Evolutionary conservation across 2,888 invertebrate genomes (phyloP).

Genomic region (Eledona agricola): DNA sequence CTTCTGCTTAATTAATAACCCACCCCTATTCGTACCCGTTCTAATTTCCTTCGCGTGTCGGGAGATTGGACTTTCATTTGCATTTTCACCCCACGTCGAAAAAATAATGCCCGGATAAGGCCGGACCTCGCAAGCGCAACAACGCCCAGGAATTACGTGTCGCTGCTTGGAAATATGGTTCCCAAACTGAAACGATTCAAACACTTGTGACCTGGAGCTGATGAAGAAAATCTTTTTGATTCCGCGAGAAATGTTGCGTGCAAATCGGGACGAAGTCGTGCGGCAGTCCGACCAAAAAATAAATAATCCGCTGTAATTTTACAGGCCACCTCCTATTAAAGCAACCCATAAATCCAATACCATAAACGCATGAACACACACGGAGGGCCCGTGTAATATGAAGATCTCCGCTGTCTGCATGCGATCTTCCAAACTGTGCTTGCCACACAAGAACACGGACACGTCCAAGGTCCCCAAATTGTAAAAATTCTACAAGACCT

Average conservation of each 20-base stretch:
- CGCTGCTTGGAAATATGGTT: constrained; percentile 16
- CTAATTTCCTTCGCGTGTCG: constrained; percentile 59
- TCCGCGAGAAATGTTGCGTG: constrained; percentile 39
- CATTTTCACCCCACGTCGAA: constrained; percentile 47
- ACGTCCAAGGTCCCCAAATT: constrained; percentile 3
- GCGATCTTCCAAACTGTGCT: constrained; percentile 31
- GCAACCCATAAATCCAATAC: constrained; percentile 43
- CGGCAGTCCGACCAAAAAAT: constrained; percentile 42
- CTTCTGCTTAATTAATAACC: constrained; percentile 69
- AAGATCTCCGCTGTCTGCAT: constrained; percentile 38
- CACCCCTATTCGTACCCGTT: constrained; percentile 56
- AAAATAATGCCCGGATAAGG: constrained; percentile 35
- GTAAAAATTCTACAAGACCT: constrained; percentile 4
- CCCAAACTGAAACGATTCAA: not conserved
- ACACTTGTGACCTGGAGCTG: constrained; percentile 8
- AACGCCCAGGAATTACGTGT: constrained; percentile 17
- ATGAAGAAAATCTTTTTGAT: not conserved
- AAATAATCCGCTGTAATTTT: constrained; percentile 46
- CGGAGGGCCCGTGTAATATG: constrained; percentile 37
- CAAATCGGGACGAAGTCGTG: constrained; percentile 45
- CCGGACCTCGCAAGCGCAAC: constrained; percentile 22
- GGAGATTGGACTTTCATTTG: constrained; percentile 58
- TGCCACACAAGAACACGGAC: constrained; percentile 8
- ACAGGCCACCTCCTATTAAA: constrained; percentile 47
- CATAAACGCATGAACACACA: constrained; percentile 44